A percentile compares a stretch with the other conserved stretches of the same genome.
phyloP scores from a whole-genome alignment of 1,140 invertebrate species.

The Aphelenchoides avenae region DNA sequence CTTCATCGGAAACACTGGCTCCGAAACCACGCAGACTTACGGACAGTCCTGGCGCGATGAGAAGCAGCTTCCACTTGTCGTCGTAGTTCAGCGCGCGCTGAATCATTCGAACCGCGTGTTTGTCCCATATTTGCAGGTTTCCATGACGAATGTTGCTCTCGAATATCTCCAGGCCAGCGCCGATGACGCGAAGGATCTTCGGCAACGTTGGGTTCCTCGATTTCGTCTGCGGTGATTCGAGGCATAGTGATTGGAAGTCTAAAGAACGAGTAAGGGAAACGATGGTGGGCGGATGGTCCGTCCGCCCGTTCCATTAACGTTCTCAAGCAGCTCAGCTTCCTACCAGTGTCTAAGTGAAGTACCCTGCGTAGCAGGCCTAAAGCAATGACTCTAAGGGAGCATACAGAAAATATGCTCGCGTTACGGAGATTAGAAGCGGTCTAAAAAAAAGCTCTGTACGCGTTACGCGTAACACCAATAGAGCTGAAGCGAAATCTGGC shows the following conservation, averaged over 20 bases:
- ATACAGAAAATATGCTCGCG: too few species aligned
- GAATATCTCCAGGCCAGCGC: conserved; percentile 25
- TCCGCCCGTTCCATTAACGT: too few species aligned
- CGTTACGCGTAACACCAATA: too few species aligned
- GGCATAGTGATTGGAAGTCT: conserved; percentile 13
- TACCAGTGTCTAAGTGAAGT: neutral
- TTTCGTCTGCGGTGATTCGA: conserved; percentile 28
- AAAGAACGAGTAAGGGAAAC: conserved; percentile 1
- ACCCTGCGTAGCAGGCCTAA: too few species aligned
- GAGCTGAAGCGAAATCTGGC: too few species aligned
- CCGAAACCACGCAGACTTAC: too few species aligned
- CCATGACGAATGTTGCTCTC: conserved; percentile 18
- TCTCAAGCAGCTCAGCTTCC: too few species aligned
- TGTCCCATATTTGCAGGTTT: conserved; percentile 21
- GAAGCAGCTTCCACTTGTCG: conserved; percentile 21
- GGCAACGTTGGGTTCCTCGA: conserved; percentile 28
- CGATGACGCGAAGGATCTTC: conserved; percentile 22
- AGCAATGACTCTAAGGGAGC: too few species aligned
- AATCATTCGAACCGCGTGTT: conserved; percentile 11
- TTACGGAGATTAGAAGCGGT: too few species aligned
- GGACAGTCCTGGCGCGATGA: conserved; percentile 25
- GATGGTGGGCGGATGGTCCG: too few species aligned
- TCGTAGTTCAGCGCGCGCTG: conserved; percentile 8
- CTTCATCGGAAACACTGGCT: too few species aligned
- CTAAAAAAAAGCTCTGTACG: too few species aligned